Evolutionary conservation across 2,797 vertebrate species (phyloP).

Genomic region (Sebastes trivittatus): DNA sequence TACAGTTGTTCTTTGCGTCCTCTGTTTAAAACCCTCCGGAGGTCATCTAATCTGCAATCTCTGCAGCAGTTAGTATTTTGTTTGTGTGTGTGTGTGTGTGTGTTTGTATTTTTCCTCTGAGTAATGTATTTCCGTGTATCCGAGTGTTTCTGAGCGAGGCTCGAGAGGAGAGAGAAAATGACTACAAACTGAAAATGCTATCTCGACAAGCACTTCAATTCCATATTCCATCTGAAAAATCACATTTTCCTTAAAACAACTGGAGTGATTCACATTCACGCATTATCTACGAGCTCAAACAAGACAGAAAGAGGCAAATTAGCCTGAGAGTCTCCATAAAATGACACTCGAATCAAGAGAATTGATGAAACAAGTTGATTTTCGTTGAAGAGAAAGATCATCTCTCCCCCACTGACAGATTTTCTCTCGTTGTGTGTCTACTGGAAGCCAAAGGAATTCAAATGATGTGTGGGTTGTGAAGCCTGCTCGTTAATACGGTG

Average conservation of each 20-base stretch:
- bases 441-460: neutral
- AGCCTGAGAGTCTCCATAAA: neutral
- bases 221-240: neutral
- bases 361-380: neutral
- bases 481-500: neutral
- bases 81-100: neutral
- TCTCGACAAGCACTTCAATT: neutral
- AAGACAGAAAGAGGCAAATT: neutral
- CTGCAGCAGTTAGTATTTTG: neutral
- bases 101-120: neutral
- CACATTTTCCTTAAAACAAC: neutral
- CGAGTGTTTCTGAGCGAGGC: neutral
- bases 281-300: neutral
- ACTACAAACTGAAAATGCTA: neutral
- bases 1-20: neutral
- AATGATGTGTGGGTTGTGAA: slow-evolving; percentile 11
- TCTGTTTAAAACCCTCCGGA: neutral
- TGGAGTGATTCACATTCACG: neutral
- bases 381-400: neutral
- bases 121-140: neutral
- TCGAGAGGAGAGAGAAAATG: neutral
- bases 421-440: neutral
- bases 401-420: neutral
- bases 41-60: neutral
- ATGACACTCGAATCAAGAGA: slow-evolving; percentile 3